phyloP scores from a whole-genome alignment of 2,888 invertebrate genomes.

The Yponomeuta sedellus region DNA sequence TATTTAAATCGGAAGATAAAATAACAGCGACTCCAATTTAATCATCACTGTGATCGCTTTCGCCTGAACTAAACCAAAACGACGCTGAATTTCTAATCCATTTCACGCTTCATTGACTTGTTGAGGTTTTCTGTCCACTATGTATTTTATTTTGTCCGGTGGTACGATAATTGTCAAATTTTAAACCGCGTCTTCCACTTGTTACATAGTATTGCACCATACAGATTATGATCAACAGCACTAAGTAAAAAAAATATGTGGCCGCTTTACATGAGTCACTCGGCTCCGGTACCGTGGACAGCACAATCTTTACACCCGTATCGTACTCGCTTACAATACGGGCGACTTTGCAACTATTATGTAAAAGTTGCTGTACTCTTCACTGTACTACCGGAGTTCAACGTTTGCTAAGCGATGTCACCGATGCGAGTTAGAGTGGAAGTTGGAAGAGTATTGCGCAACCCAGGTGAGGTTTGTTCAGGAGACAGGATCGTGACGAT shows the following conservation, averaged over 20 bases:
- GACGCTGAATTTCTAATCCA: not conserved
- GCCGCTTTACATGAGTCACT: not conserved
- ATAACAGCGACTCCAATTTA: not conserved
- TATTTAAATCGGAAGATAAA: not conserved
- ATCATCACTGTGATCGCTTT: not conserved
- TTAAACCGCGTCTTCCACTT: too few relatives aligned
- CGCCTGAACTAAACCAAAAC: not conserved
- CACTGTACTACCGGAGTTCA: not conserved
- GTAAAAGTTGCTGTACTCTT: too few relatives aligned
- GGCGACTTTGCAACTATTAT: too few relatives aligned
- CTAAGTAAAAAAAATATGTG: not conserved
- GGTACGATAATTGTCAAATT: not conserved
- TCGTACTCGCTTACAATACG: too few relatives aligned
- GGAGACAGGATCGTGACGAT: slow-evolving; percentile 35
- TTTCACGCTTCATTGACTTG: not conserved
- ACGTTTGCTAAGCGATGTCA: not conserved
- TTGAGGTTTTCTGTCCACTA: not conserved
- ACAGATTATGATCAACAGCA: too few relatives aligned
- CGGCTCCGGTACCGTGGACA: not conserved
- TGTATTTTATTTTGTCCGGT: not conserved
- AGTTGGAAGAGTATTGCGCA: slow-evolving; percentile 7
- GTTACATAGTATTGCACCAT: not conserved
- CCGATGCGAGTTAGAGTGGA: not conserved
- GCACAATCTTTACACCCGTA: too few relatives aligned
- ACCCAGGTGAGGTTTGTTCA: not conserved